Evolutionary conservation across 1,140 invertebrate genomes (phyloP), one percentile per base, ranked within the genome.

Genomic region (Physella acuta): DNA sequence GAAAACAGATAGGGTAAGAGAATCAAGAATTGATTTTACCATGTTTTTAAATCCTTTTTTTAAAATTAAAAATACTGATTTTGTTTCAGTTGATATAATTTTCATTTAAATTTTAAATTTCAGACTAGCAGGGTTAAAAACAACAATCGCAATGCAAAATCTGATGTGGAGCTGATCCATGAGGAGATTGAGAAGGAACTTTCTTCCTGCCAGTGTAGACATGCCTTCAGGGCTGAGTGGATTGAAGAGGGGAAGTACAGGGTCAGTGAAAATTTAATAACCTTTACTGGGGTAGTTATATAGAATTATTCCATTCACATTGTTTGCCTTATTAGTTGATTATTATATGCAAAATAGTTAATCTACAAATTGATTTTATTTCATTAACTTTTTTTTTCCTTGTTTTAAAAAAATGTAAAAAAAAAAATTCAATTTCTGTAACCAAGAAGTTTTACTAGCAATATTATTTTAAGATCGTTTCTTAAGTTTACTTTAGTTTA

Each of bases 201-300:
- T 5, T 81, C 87, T 26, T 86, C 95, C 37, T 99, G 97, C 87
- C 97, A 94, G n/a, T 99, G 97, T 87, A 85, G 94, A 71, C 93
- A 95, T 84, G 94, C 97, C 83, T 98, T 98, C 90, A 88, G 94
- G 76, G 95, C 98, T 8, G 95, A 97, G 89, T 95, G 97, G 90
- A 94, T 98, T 75, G 95, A 94, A 53, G 95, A 98, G 88, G 95
- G 95, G 76, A 98, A 98, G 89, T 99, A 99, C 84, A 90, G 94
- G 87, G 96, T 98, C 88, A 87, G 62, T 24, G 52, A 24, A 17
- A 55, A 17, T 55, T 24, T 55, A 8, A 11, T 44, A 44, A 11
- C 39, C 8, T 44, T 44, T 44, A 20, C n/a, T n/a, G n/a, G n/a
- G n/a, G n/a, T n/a, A n/a, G n/a, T n/a, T n/a, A n/a, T n/a, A n/a